phyloP scores from a whole-genome alignment of 2,888 invertebrate genomes.

The Zaprionus bogoriensis region DNA sequence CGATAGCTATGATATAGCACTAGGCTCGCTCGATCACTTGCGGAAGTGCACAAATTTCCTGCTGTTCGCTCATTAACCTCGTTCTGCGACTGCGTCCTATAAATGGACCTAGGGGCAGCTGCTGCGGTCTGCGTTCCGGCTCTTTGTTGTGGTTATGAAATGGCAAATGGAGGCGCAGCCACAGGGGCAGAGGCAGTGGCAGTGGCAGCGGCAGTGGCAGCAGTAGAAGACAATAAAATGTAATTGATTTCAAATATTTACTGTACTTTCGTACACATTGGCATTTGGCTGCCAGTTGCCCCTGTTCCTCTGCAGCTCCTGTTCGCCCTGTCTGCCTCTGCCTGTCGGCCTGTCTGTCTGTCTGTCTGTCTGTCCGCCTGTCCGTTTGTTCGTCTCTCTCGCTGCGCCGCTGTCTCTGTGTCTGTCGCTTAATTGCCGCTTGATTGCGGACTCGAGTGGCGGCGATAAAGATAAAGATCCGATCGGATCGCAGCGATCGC shows the following conservation, averaged over 20 bases:
- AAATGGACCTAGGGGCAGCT: slow-evolving; percentile 28
- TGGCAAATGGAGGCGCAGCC: slow-evolving; percentile 45
- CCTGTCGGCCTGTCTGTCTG: slow-evolving; percentile 1
- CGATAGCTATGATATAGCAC: neutral
- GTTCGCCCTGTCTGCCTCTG: neutral
- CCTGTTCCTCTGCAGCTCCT: neutral
- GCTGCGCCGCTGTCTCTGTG: neutral
- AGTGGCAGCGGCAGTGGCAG: slow-evolving; percentile 12
- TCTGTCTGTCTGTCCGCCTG: neutral
- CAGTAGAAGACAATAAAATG: slow-evolving; percentile 53
- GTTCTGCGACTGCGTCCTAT: slow-evolving; percentile 18
- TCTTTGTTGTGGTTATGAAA: slow-evolving; percentile 72
- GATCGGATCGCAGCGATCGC: neutral
- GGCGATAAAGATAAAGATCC: slow-evolving; percentile 49
- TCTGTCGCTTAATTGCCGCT: slow-evolving; percentile 64
- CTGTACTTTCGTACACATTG: slow-evolving; percentile 42
- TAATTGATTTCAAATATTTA: slow-evolving; percentile 76
- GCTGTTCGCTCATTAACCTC: slow-evolving; percentile 28
- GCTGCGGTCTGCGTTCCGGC: slow-evolving; percentile 10
- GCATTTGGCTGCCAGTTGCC: slow-evolving; percentile 40
- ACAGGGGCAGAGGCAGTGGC: slow-evolving; percentile 21
- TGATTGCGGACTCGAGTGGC: slow-evolving; percentile 59
- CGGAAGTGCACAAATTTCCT: slow-evolving; percentile 27
- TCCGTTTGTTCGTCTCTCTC: slow-evolving; percentile 15
- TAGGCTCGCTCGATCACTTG: slow-evolving; percentile 15